These are phyloP conservation scores for Phoxinus dragarum DNA, from an alignment of 2,797 vertebrate genomes.

Conservation along the genomic window DNA sequence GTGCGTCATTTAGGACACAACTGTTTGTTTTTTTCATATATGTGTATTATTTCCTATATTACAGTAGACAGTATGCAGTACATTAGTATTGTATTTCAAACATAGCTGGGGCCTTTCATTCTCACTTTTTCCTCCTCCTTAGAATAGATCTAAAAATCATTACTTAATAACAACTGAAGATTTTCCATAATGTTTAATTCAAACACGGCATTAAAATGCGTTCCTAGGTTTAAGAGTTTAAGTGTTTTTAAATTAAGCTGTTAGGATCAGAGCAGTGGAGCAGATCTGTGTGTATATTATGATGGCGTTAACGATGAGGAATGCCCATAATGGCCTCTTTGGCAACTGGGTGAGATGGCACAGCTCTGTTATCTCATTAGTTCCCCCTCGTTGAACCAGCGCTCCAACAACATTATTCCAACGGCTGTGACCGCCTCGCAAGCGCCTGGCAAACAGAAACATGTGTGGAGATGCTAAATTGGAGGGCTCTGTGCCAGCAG, in stretches of 20 bases:
- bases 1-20: too few species aligned
- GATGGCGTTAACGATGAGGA: constrained; percentile 66
- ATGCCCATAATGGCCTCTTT: constrained; percentile 65
- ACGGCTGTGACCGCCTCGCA: constrained; percentile 55
- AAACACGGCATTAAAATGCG: constrained; percentile 43
- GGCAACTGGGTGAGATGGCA: constrained; percentile 65
- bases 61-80: not conserved
- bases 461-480: constrained; percentile 38
- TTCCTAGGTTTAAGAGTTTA: constrained; percentile 40
- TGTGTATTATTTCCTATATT: not conserved
- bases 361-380: constrained; percentile 68
- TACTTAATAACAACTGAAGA: constrained; percentile 29
- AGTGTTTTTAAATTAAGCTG: constrained; percentile 57
- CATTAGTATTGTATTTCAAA: not conserved
- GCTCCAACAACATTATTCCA: constrained; percentile 65
- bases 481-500: constrained; percentile 24
- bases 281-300: constrained; percentile 60
- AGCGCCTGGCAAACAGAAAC: constrained; percentile 43
- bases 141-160: constrained; percentile 22
- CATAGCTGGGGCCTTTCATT: not conserved
- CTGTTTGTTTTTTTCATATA: not conserved
- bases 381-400: constrained; percentile 66
- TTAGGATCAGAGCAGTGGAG: constrained; percentile 49
- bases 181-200: constrained; percentile 44
- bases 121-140: not conserved